Conservation (phyloP, 2,888 invertebrate genomes). For the Eristalis intricaria region DNA sequence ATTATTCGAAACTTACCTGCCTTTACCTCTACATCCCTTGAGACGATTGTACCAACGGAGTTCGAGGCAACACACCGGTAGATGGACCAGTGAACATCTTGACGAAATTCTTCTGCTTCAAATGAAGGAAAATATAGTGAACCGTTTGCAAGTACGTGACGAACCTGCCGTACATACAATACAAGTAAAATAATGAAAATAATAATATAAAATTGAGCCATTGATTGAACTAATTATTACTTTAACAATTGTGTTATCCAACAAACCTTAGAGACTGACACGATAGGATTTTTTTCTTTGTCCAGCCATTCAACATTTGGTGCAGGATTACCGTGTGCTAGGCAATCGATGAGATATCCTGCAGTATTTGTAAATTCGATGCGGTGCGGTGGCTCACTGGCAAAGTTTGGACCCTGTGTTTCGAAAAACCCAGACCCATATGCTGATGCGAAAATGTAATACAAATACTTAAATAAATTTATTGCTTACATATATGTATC, state of each 20-base stretch:
- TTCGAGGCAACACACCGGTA: conserved; percentile 83
- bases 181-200: too few species aligned
- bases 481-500: too few species aligned
- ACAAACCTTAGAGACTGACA: conserved; percentile 82
- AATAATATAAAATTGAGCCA: too few species aligned
- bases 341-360: conserved; percentile 83
- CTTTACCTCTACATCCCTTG: conserved; percentile 83
- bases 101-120: conserved; percentile 83
- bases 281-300: conserved; percentile 82
- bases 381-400: conserved; percentile 82
- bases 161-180: conserved; percentile 77
- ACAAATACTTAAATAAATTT: too few species aligned
- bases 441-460: conserved; percentile 29
- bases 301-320: conserved; percentile 83
- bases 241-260: neutral
- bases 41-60: conserved; percentile 82
- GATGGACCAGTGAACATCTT: conserved; percentile 84
- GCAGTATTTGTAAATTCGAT: conserved; percentile 83
- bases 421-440: conserved; percentile 82
- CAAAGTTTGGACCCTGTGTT: conserved; percentile 83
- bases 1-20: conserved; percentile 80
- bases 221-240: neutral
- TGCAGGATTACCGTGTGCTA: conserved; percentile 83
- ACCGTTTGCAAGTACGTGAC: conserved; percentile 83
- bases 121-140: conserved; percentile 83